Evolutionary conservation across 1,140 invertebrate species (phyloP), one percentile per base, ranked within the genome.

Genomic region (Zaprionus ornatus): DNA sequence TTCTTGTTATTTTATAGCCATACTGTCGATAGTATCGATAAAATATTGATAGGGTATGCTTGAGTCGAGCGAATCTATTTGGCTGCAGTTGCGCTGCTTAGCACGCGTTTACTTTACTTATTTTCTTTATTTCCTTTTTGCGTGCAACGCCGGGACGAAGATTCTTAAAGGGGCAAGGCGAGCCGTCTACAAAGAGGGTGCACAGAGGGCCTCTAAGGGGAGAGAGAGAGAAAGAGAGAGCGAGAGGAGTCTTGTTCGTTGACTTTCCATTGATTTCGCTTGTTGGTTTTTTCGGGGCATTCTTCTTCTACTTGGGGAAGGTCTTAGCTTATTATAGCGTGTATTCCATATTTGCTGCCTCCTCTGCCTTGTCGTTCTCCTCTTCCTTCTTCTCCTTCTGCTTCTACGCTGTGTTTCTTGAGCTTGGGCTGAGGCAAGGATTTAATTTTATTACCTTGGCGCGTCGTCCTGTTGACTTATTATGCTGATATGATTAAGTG

Each of bases 401-500:
- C 6, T 19, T 0, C 45, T 40, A 27, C 48, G 64, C 67, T 75
- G 79, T 79, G 72, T 61, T 72, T 68, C n/a, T 79, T 42, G 63
- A 76, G 69, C 65, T 45, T 45, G 40, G n/a, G 65, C 45, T 45
- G 45, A 45, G 45, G 64, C 84, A 90, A 88, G 84, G 84, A 88
- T 88, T 88, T 88, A 81, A 88, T 88, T 88, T 88, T 90, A 88
- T 88, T 83, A 83, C 80, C 84, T 59, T 69, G 55, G 57, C 66
- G 37, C 61, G 55, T 67, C 60, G 19, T 71, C 52, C 50, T 66
- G 79, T 74, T 84, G 84, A 84, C 85, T 88, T 88, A 88, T 90
- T 90, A 80, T 90, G 77, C 77, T 90, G 85, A 88, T 84, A 88
- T 88, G 84, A 88, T 88, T 84, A 88, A 87, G 85, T 88, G 85